A percentile compares a stretch with the other conserved stretches of the same genome.
Conservation (phyloP, 2,888 invertebrate species). For the Ophraella communa region DNA sequence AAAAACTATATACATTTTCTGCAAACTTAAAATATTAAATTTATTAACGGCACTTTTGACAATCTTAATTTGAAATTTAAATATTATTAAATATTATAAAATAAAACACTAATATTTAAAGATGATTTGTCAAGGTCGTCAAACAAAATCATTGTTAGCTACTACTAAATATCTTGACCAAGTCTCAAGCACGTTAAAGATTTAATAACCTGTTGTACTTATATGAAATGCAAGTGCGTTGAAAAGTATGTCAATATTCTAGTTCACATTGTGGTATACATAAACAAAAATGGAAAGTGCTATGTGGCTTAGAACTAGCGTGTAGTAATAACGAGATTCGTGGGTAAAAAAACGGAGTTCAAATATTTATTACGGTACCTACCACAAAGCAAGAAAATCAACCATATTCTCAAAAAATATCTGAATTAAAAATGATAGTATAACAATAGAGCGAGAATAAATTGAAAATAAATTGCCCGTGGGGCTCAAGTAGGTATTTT, state of each 20-base stretch:
- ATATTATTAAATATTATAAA: not conserved
- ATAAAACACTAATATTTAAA: not conserved
- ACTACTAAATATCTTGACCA: not conserved
- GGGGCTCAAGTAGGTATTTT: no score
- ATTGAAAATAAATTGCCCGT: no score
- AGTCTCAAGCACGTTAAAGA: not conserved
- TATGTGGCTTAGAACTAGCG: conserved; percentile 11
- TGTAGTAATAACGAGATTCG: not conserved
- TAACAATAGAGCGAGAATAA: no score
- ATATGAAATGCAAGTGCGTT: conserved; percentile 25
- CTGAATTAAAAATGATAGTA: no score
- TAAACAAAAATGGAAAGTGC: conserved; percentile 41
- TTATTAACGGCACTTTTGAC: no score
- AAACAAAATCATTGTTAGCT: not conserved
- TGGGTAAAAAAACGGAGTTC: no score
- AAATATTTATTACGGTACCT: no score
- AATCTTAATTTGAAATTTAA: not conserved
- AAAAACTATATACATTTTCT: no score
- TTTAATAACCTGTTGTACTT: conserved; percentile 14
- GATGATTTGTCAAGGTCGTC: not conserved
- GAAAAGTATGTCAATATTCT: conserved; percentile 36
- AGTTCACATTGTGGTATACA: conserved; percentile 28
- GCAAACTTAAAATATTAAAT: no score
- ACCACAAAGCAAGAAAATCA: no score
- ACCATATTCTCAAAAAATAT: no score